A percentile compares a stretch with the other conserved stretches of the same genome.
Conservation (phyloP, 2,888 invertebrate genomes). For the Drosophila atripex region DNA sequence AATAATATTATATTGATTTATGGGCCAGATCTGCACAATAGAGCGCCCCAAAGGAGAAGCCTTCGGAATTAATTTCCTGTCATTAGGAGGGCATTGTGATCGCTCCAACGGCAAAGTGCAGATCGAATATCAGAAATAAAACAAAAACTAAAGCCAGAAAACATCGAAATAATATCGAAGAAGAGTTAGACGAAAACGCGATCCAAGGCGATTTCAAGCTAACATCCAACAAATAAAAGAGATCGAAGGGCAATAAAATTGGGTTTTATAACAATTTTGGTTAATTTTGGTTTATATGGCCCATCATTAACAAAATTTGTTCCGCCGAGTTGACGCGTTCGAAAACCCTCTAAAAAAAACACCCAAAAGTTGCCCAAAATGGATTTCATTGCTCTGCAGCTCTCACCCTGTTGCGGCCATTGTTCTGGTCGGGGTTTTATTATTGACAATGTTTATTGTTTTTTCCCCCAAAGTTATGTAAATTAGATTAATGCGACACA, state of each 20-base stretch:
- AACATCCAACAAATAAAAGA: conserved; percentile 23
- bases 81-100: conserved; percentile 71
- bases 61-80: conserved; percentile 70
- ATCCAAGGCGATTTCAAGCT: conserved; percentile 24
- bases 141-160: conserved; percentile 21
- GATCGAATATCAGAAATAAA: conserved; percentile 58
- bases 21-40: conserved; percentile 66
- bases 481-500: conserved; percentile 35
- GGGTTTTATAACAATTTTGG: conserved; percentile 71
- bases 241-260: conserved; percentile 55
- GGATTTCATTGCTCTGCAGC: conserved; percentile 32
- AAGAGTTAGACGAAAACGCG: conserved; percentile 43
- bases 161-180: conserved; percentile 41
- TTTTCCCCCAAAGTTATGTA: conserved; percentile 35
- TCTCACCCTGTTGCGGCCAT: conserved; percentile 45
- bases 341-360: conserved; percentile 46
- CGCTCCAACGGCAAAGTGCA: conserved; percentile 42
- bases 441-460: conserved; percentile 58
- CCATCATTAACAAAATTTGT: conserved; percentile 75
- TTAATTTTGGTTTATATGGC: conserved; percentile 70
- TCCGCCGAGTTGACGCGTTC: conserved; percentile 72
- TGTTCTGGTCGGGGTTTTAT: conserved; percentile 46
- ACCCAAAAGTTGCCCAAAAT: conserved; percentile 43
- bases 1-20: conserved; percentile 69
- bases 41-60: conserved; percentile 42